These are phyloP conservation scores for Drosophila triauraria DNA, from an alignment of 1,140 invertebrate genomes.

Conservation along the genomic window DNA sequence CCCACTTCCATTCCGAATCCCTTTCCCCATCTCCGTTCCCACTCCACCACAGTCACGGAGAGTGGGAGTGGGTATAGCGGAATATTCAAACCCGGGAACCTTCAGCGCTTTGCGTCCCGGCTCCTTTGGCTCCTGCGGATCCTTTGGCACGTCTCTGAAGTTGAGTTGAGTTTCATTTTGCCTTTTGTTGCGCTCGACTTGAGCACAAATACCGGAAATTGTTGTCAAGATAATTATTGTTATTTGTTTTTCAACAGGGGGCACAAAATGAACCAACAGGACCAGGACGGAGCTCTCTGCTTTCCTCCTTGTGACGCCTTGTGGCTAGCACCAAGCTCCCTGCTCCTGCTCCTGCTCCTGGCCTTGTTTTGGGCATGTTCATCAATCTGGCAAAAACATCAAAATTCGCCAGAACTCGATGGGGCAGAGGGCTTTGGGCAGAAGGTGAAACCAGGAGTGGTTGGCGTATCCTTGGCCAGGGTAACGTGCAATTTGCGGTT, in stretches of 20 bases:
- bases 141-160: conserved; percentile 72
- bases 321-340: conserved; percentile 29
- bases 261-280: conserved; percentile 55
- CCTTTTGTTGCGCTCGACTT: conserved; percentile 80
- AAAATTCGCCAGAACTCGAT: conserved; percentile 58
- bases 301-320: conserved; percentile 34
- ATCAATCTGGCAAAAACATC: conserved; percentile 79
- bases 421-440: not conserved
- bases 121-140: conserved; percentile 29
- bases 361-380: conserved; percentile 54
- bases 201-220: conserved; percentile 85
- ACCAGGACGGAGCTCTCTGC: conserved; percentile 27
- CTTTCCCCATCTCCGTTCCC: conserved; percentile 23
- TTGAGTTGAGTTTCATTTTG: conserved; percentile 80
- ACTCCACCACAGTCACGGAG: conserved; percentile 26
- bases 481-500: conserved; percentile 70
- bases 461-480: conserved; percentile 38
- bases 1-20: conserved; percentile 2
- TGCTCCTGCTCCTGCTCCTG: not conserved
- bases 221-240: conserved; percentile 85
- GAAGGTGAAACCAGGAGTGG: conserved; percentile 7
- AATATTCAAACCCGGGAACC: conserved; percentile 66
- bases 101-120: conserved; percentile 38
- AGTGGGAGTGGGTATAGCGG: conserved; percentile 46
- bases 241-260: conserved; percentile 80